Evolutionary conservation across 2,797 vertebrate genomes (phyloP), one percentile per base, ranked within the genome.

Genomic region (Muscicapa striata): DNA sequence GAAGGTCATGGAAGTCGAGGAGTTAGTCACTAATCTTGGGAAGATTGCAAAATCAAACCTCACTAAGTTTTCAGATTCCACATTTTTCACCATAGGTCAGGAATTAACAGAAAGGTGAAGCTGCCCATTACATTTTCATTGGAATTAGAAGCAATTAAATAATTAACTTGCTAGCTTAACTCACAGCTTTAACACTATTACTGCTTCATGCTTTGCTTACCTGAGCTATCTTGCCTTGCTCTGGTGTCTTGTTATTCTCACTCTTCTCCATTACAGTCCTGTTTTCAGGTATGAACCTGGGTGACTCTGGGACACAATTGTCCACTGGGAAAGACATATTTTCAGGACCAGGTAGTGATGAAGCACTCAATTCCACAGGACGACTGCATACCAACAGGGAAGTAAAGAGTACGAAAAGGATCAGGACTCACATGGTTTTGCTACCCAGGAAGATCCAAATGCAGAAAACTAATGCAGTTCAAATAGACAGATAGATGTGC

Each of bases 211-310:
- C 58, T 81, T 93, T 67, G 17, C 80, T 95, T 66, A 97, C 96
- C 96, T 95, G 93, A 64, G 46, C 57, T 67, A 70, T 81, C 57
- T 81, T 79, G 94, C 62, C 89, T 95, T 81, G 95, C 13, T 61
- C 49, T 51, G 17, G 14, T 19, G 17, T 30, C n/a, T 18, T 72
- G 6, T 54, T 43, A 18, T 64, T 92, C 27, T 77, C 29, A 12
- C 13, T 87, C n/a, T 55, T 83, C 12, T 78, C 92, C 63, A 40
- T 46, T 68, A 11, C 30, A 63, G 69, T 57, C 27, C 46, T 15
- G 26, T 29, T 81, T 88, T 66, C 74, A 74, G 29, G 11, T 30
- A 34, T 5, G 20, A 69, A 36, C 34, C 19, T 77, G 41, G 32
- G 36, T 66, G 52, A 48, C 43, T 79, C 41, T 27, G 38, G 38